Conservation (phyloP, 2,888 invertebrate species). For the Lutraria lutraria region DNA sequence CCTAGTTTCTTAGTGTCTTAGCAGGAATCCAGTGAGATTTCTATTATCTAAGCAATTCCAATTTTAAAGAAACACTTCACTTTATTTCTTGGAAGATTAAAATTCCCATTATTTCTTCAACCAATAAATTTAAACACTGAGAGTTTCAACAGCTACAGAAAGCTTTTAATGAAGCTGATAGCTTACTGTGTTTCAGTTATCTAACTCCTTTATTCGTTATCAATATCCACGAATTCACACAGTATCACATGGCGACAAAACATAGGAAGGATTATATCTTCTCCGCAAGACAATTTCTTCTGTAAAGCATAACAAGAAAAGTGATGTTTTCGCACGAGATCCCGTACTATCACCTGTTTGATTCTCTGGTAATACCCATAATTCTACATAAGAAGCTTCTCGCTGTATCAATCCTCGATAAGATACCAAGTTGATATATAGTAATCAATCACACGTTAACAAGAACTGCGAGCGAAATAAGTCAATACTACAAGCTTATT, state of each 20-base stretch:
- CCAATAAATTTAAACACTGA: background rate
- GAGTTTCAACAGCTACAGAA: background rate
- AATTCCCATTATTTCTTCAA: slow-evolving; percentile 23
- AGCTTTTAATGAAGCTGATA: background rate
- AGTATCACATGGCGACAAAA: background rate
- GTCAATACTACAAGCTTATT: slow-evolving; percentile 46
- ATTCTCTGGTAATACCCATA: slow-evolving; percentile 42
- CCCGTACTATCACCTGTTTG: slow-evolving; percentile 42
- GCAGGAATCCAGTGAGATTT: background rate
- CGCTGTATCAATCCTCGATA: slow-evolving; percentile 38
- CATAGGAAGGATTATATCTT: background rate
- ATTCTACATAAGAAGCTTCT: slow-evolving; percentile 44
- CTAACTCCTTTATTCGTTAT: background rate
- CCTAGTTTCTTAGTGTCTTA: background rate
- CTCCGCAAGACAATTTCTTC: slow-evolving; percentile 36
- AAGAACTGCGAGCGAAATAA: slow-evolving; percentile 29
- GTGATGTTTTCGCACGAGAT: slow-evolving; percentile 32
- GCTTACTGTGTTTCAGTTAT: background rate
- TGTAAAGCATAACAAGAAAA: slow-evolving; percentile 24
- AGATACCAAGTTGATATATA: slow-evolving; percentile 26
- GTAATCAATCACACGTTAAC: slow-evolving; percentile 40
- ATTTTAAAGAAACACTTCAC: slow-evolving; percentile 12
- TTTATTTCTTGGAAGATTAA: slow-evolving; percentile 20
- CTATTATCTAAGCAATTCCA: slow-evolving; percentile 10
- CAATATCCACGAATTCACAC: background rate